These are phyloP conservation scores for Entomobrya proxima DNA, from an alignment of 2,888 invertebrate species.

Conservation along the genomic window DNA sequence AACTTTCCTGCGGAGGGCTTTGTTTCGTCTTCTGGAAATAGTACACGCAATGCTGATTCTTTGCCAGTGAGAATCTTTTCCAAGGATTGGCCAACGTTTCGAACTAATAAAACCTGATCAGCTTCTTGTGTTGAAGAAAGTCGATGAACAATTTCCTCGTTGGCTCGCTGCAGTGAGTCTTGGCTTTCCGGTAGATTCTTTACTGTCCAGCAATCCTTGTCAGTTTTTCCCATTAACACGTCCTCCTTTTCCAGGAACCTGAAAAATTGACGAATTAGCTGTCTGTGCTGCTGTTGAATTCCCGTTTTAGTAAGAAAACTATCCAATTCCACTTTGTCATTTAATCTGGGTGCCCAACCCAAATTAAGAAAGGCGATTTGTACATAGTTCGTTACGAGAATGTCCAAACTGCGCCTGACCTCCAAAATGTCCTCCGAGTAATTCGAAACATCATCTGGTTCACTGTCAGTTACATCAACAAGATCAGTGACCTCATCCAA, in stretches of 20 bases:
- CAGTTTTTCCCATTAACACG: neutral
- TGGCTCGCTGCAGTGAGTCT: neutral
- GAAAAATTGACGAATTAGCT: constrained; percentile 1
- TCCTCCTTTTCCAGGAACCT: constrained; percentile 20
- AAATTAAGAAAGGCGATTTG: constrained; percentile 26
- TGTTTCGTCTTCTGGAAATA: constrained; percentile 42
- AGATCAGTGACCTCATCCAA: neutral
- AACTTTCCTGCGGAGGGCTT: constrained; percentile 33
- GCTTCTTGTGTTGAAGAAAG: neutral
- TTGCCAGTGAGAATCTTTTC: constrained; percentile 17
- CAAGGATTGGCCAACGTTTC: neutral
- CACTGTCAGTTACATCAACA: neutral
- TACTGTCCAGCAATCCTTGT: neutral
- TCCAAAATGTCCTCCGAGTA: neutral
- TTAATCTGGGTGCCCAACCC: constrained; percentile 24
- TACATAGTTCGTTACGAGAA: constrained; percentile 29
- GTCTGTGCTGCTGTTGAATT: constrained; percentile 1
- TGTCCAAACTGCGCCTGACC: neutral
- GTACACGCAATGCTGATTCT: neutral
- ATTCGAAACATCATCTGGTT: neutral
- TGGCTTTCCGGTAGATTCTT: neutral
- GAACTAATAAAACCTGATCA: neutral
- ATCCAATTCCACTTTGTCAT: neutral
- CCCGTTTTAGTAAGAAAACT: neutral
- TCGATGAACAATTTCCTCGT: neutral